Evolutionary conservation across 2,888 invertebrate genomes (phyloP).

Genomic region (Exocentrus adspersus): DNA sequence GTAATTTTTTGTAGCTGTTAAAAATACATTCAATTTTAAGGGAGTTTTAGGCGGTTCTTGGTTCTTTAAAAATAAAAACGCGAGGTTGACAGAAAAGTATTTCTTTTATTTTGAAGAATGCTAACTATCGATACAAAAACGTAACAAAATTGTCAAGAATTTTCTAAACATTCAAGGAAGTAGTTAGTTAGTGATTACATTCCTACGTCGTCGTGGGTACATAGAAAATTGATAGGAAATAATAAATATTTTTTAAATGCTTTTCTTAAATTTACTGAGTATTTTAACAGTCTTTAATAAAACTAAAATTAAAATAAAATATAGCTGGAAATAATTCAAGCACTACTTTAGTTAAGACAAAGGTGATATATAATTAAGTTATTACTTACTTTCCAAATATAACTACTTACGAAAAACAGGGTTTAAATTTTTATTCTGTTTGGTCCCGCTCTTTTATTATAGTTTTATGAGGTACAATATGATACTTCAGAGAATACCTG

Average conservation of each 20-base stretch:
- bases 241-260: not conserved
- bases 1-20: no score
- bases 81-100: constrained; percentile 10
- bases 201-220: not conserved
- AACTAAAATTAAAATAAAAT: constrained; percentile 40
- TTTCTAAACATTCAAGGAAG: no score
- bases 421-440: no score
- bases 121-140: constrained; percentile 25
- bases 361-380: no score
- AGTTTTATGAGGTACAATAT: no score
- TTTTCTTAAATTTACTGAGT: constrained; percentile 33
- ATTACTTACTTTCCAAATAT: no score
- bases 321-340: no score
- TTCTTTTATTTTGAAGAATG: constrained; percentile 10
- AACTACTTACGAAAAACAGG: no score
- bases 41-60: no score
- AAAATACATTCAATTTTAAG: no score
- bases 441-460: no score
- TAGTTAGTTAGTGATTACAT: constrained; percentile 9
- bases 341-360: not conserved
- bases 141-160: constrained; percentile 8
- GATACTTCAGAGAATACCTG: no score
- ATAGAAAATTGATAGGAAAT: constrained; percentile 2
- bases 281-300: constrained; percentile 46
- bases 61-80: not conserved